A percentile compares a stretch with the other conserved stretches of the same genome.
Evolutionary conservation across 2,113 vertebrate genomes (phyloP).

Genomic region (Halichoerus grypus): DNA sequence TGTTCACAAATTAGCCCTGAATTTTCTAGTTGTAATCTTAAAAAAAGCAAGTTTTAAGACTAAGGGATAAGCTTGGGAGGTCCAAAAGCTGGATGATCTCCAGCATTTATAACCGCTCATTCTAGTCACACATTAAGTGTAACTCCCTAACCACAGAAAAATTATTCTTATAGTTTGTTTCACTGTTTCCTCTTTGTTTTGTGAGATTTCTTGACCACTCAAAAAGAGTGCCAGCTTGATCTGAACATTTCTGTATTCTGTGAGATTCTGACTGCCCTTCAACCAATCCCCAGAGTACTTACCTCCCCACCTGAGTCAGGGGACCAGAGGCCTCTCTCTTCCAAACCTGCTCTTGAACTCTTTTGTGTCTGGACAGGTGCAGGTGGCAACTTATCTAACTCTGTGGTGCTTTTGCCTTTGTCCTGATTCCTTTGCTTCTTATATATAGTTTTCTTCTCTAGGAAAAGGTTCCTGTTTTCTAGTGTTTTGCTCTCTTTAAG

Average conservation of each 20-base stretch:
- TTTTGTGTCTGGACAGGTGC: constrained; percentile 75
- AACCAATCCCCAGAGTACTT: neutral
- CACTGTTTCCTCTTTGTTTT: neutral
- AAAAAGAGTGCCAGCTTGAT: neutral
- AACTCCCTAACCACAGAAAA: neutral
- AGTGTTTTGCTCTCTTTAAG: constrained; percentile 84
- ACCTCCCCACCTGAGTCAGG: constrained; percentile 89
- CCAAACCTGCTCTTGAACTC: constrained; percentile 68
- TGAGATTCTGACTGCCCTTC: neutral
- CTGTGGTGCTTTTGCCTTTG: constrained; percentile 73
- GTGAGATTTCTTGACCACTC: neutral
- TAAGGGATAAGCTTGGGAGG: neutral
- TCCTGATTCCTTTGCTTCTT: constrained; percentile 87
- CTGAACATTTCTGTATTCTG: neutral
- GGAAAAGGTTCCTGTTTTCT: constrained; percentile 86
- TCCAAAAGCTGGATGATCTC: neutral
- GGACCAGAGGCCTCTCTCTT: constrained; percentile 84
- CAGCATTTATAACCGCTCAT: neutral
- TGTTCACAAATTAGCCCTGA: neutral
- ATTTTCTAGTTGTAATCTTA: neutral
- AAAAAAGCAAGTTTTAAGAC: neutral
- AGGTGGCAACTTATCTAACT: constrained; percentile 86
- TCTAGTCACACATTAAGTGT: neutral
- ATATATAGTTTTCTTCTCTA: constrained; percentile 89
- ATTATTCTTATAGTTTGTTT: neutral